A percentile compares a stretch with the other conserved stretches of the same genome.
Evolutionary conservation across 2,888 invertebrate species (phyloP).

Genomic region (Coremacera marginata): DNA sequence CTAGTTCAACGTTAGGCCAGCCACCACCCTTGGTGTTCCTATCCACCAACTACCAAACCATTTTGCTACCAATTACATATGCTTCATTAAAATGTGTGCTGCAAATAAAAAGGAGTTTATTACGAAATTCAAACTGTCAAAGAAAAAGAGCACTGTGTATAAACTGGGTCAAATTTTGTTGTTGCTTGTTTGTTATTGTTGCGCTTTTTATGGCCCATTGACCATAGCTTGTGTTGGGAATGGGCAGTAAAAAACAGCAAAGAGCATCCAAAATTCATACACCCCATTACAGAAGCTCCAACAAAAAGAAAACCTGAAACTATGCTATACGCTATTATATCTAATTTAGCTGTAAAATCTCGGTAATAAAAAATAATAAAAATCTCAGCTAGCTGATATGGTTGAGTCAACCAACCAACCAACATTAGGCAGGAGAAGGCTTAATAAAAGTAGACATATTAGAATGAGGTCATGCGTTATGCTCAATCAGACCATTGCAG

Average conservation of each 20-base stretch:
- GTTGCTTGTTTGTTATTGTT: background rate
- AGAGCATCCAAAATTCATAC: background rate
- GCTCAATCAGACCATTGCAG: background rate
- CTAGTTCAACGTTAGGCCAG: too few species aligned
- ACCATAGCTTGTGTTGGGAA: background rate
- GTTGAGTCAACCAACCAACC: background rate
- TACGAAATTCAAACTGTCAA: constrained; percentile 9
- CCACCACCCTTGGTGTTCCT: background rate
- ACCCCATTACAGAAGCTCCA: background rate
- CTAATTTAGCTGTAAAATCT: constrained; percentile 2
- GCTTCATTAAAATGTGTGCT: constrained; percentile 26
- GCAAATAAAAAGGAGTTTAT: constrained; percentile 7
- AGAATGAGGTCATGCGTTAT: constrained; percentile 8
- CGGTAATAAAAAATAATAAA: background rate
- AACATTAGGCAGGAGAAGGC: background rate
- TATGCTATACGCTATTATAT: constrained; percentile 1
- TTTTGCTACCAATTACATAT: background rate
- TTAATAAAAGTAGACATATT: background rate
- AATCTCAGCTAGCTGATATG: background rate
- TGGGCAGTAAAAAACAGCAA: background rate
- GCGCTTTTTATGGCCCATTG: constrained; percentile 15
- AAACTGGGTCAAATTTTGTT: constrained; percentile 11
- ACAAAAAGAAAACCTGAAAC: constrained; percentile 7
- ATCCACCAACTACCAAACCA: background rate
- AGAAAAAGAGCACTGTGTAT: background rate